Base-by-base conservation (phyloP, 2,797 vertebrate species). In the Nannoperca australis region DNA sequence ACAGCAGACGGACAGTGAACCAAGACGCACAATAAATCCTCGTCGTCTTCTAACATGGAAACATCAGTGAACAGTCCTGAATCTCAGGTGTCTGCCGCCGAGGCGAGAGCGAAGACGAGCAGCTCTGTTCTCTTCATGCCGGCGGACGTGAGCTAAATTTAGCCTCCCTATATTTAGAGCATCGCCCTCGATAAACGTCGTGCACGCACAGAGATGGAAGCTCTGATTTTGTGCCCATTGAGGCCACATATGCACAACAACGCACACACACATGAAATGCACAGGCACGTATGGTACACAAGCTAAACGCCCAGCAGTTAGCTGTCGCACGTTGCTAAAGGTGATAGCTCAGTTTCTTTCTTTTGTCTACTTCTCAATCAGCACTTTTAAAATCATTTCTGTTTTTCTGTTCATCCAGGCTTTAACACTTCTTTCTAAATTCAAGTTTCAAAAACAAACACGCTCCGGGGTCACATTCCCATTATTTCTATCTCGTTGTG, bases 131-230 rank as follows among this genome's bases (percentile, higher is more conserved):
- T 55, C 63, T 4, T 11, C 30, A 66, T 51, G 45, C 11, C 73
- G 22, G 44, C 45, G 81, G 77, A 78, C 38, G 1, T 5, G 20
- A 53, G 68, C 73, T 89, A 88, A 83, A 90, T 88, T 81, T 91
- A 88, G 82, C 64, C 24, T 8, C 8, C 22, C 75, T 79, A 81
- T 88, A 83, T 91, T 82, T 88, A 86, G 85, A 71, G 61, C 82
- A 8, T 71, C 56, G 64, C 55, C 81, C 88, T 86, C 53, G 13
- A 88, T 89, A 50, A 69, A 76, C 56, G 47, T 42, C 18, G 17
- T 30, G 60, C 56, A 44, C 13, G 32, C 50, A 0, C 49, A 65
- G 59, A 66, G 73, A 73, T 50, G 53, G 78, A 83, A 70, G 60
- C 65, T 76, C 70, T 62, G 72, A 63, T 70, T 87, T 85, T 76